Conservation (phyloP, 2,888 invertebrate species). For the Limenitis camilla region DNA sequence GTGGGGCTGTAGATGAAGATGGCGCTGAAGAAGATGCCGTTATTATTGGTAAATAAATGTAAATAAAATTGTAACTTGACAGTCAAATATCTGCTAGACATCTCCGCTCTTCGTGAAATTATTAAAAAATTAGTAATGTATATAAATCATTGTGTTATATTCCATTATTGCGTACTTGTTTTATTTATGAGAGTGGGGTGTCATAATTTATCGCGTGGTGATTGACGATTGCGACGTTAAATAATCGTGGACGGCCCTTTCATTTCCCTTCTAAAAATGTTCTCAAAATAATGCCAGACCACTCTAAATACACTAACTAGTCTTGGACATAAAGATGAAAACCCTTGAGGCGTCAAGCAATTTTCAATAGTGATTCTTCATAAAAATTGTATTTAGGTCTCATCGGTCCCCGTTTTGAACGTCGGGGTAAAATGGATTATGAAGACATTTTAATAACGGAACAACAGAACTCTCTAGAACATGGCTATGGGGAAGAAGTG, state of each 20-base stretch:
- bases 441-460: constrained; percentile 65
- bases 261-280: too few species aligned
- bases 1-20: constrained; percentile 61
- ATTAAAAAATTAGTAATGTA: too few species aligned
- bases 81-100: background rate
- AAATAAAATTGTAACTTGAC: background rate
- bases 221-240: too few species aligned
- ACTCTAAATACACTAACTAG: too few species aligned
- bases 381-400: constrained; percentile 31
- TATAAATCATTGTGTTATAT: too few species aligned
- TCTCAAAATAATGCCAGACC: too few species aligned
- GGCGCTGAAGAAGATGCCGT: constrained; percentile 56
- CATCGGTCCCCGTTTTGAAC: constrained; percentile 59
- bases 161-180: too few species aligned
- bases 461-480: constrained; percentile 49
- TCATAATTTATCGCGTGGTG: too few species aligned
- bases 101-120: too few species aligned
- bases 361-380: background rate
- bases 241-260: too few species aligned
- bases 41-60: constrained; percentile 49
- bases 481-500: constrained; percentile 44
- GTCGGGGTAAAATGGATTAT: constrained; percentile 64
- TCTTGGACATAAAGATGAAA: too few species aligned
- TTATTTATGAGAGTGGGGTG: too few species aligned
- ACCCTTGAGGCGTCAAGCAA: background rate